Evolutionary conservation across 2,888 invertebrate genomes (phyloP).

Genomic region (Macropis europaea): DNA sequence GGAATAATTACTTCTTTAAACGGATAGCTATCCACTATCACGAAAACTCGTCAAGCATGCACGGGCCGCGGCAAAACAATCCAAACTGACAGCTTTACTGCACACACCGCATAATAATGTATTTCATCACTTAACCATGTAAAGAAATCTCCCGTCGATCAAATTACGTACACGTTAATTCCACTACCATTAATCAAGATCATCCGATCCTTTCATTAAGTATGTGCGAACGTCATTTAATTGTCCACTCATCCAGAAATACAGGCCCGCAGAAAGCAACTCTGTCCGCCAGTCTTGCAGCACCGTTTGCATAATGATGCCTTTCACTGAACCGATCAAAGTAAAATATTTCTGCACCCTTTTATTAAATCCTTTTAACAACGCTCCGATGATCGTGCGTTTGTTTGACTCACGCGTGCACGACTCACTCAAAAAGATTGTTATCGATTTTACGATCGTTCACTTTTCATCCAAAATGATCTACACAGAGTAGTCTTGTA

Average conservation of each 20-base stretch:
- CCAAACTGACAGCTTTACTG: neutral
- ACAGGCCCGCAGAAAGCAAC: constrained; percentile 14
- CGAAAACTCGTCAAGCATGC: constrained; percentile 12
- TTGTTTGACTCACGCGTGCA: neutral
- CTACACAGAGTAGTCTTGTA: no score
- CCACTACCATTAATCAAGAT: constrained; percentile 40
- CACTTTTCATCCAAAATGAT: no score
- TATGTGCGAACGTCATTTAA: constrained; percentile 27
- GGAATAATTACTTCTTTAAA: constrained; percentile 21
- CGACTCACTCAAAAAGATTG: neutral
- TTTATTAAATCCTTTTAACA: constrained; percentile 9
- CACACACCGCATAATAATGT: constrained; percentile 17
- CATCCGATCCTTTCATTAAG: constrained; percentile 38
- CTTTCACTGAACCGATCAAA: constrained; percentile 19
- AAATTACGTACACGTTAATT: constrained; percentile 31
- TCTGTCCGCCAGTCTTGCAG: constrained; percentile 13
- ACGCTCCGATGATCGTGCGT: constrained; percentile 6
- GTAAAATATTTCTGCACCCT: neutral
- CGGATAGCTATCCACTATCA: constrained; percentile 24
- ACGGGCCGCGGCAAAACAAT: constrained; percentile 6
- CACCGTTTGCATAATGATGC: constrained; percentile 32
- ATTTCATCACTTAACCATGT: constrained; percentile 20
- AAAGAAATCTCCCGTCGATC: constrained; percentile 35
- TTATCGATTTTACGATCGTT: no score
- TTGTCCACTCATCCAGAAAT: constrained; percentile 24